Evolutionary conservation across 2,888 invertebrate species (phyloP).

Genomic region (Malthinus seriepunctatus): DNA sequence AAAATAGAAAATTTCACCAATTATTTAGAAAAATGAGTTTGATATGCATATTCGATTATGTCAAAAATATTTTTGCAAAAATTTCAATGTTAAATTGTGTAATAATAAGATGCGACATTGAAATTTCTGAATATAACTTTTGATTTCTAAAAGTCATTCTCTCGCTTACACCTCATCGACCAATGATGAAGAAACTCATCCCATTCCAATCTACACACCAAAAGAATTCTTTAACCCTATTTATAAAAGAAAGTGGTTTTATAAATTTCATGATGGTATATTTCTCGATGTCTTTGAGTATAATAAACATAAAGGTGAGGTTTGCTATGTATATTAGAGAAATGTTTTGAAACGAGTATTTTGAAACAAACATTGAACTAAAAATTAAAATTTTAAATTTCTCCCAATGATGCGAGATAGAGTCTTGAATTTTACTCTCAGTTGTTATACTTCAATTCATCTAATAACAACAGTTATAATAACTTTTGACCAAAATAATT

Average conservation of each 20-base stretch:
- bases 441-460: slow-evolving; percentile 27
- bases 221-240: slow-evolving; percentile 31
- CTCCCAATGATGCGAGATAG: slow-evolving; percentile 40
- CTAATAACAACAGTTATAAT: neutral
- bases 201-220: slow-evolving; percentile 15
- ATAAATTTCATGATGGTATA: slow-evolving; percentile 24
- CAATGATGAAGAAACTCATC: slow-evolving; percentile 10
- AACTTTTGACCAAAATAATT: no score
- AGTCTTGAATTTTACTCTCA: slow-evolving; percentile 38
- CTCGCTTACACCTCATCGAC: neutral
- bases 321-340: slow-evolving; percentile 34
- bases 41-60: no score
- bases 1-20: no score
- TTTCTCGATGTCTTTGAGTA: slow-evolving; percentile 9
- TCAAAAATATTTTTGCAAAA: no score
- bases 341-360: slow-evolving; percentile 35
- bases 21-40: no score
- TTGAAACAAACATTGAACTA: slow-evolving; percentile 43
- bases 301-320: slow-evolving; percentile 16
- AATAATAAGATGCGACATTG: no score
- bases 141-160: slow-evolving; percentile 36
- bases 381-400: slow-evolving; percentile 50
- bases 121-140: slow-evolving; percentile 33
- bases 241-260: slow-evolving; percentile 40
- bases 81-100: no score